A percentile compares a stretch with the other conserved stretches of the same genome.
Conservation (phyloP, 1,140 invertebrate genomes). For the Orius laevigatus region DNA sequence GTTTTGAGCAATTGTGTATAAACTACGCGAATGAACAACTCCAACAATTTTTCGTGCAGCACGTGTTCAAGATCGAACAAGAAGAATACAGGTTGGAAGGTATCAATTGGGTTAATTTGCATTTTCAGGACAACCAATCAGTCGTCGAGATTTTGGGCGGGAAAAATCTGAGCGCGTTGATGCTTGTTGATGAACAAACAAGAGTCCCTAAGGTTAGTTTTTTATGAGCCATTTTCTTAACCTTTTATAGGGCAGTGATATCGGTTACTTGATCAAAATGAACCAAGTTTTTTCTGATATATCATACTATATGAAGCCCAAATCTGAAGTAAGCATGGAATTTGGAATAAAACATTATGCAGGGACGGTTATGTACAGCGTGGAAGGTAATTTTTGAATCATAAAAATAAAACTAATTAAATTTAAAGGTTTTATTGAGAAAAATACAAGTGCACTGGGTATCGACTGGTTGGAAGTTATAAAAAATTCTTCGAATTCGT, state of each 20-base stretch:
- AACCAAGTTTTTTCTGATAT: conserved; percentile 90
- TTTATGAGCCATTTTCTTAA: too few relatives aligned
- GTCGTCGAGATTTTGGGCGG: conserved; percentile 92
- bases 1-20: conserved; percentile 99
- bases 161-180: conserved; percentile 97
- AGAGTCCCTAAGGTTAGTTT: conserved; percentile 98
- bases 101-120: conserved; percentile 97
- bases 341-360: conserved; percentile 98
- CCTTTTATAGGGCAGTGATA: conserved; percentile 89
- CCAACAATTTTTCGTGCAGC: conserved; percentile 97
- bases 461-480: conserved; percentile 85
- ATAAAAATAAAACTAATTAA: too few relatives aligned
- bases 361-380: conserved; percentile 94
- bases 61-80: conserved; percentile 98
- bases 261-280: conserved; percentile 92
- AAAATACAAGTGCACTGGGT: conserved; percentile 96
- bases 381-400: too few relatives aligned
- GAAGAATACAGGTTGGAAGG: conserved; percentile 96
- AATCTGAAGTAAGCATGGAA: conserved; percentile 88
- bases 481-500: conserved; percentile 84
- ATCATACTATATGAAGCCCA: conserved; percentile 90
- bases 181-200: conserved; percentile 95
- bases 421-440: conserved; percentile 90
- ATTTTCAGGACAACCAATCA: conserved; percentile 98
- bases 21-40: conserved; percentile 99